Evolutionary conservation across 1,140 invertebrate species (phyloP).

Genomic region (Trinorchestia longiramus): DNA sequence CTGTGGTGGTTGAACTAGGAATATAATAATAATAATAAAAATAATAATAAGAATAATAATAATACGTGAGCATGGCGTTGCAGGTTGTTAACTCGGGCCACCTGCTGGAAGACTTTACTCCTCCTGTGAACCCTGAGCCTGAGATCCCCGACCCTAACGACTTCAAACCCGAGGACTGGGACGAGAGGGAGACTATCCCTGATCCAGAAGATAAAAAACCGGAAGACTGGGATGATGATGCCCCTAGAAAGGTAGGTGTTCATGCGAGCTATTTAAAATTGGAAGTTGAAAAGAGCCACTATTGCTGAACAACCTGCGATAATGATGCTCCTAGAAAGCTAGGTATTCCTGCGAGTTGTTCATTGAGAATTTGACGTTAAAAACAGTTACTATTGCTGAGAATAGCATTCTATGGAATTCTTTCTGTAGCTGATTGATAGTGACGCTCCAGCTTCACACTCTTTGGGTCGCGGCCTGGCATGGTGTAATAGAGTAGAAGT

Average conservation of each 20-base stretch:
- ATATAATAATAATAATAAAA: too few species aligned
- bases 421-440: too few species aligned
- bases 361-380: background rate
- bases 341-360: too few species aligned
- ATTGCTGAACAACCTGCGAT: too few species aligned
- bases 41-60: too few species aligned
- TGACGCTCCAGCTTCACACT: too few species aligned
- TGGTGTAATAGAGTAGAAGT: background rate
- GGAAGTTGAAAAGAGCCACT: too few species aligned
- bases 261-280: background rate
- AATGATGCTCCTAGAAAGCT: too few species aligned
- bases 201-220: conserved; percentile 45
- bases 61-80: conserved; percentile 15
- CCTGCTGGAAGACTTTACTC: conserved; percentile 89
- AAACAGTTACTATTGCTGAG: background rate
- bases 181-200: conserved; percentile 51
- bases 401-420: background rate
- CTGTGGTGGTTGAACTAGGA: too few species aligned
- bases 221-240: conserved; percentile 45
- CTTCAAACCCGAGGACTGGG: conserved; percentile 90
- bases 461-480: background rate
- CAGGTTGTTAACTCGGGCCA: conserved; percentile 84
- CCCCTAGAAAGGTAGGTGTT: conserved; percentile 1
- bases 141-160: conserved; percentile 97
- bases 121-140: conserved; percentile 93